Percentiles rank a stretch among this genome's conserved stretches.
These are phyloP conservation scores for Hydrozoanthus tunicans DNA, from an alignment of 64 coral and sea anemone species.

Conservation along the genomic window DNA sequence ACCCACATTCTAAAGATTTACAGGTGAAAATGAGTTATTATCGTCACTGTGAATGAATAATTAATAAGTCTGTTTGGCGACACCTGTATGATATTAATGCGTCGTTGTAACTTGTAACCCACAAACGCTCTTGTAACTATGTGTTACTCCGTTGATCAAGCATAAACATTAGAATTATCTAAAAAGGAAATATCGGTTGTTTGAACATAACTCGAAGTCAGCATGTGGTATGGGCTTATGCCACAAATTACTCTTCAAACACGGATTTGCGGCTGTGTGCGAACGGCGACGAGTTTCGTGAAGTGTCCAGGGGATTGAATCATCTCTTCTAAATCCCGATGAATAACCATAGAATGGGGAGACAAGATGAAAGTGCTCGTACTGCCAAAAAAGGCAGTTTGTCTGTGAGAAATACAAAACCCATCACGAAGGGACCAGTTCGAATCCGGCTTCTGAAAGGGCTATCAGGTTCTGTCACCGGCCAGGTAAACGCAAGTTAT, in stretches of 20 bases:
- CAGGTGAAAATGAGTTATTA: slow-evolving; percentile 70
- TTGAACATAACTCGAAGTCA: not conserved
- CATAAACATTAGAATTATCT: slow-evolving; percentile 28
- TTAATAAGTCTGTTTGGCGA: not conserved
- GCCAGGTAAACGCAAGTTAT: slow-evolving; percentile 55
- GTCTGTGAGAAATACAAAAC: slow-evolving; percentile 76
- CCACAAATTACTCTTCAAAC: slow-evolving; percentile 8
- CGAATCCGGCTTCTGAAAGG: slow-evolving; percentile 81
- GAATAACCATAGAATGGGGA: slow-evolving; percentile 72
- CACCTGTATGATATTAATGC: not conserved
- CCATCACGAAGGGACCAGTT: slow-evolving; percentile 78
- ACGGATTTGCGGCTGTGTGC: not conserved
- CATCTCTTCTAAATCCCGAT: not conserved
- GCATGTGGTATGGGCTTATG: not conserved
- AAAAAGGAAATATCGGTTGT: not conserved
- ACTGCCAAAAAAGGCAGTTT: slow-evolving; percentile 55
- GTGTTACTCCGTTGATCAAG: slow-evolving; percentile 12
- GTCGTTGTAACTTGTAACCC: not conserved
- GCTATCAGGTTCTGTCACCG: slow-evolving; percentile 48
- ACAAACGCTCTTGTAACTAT: slow-evolving; percentile 21
- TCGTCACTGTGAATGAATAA: slow-evolving; percentile 46
- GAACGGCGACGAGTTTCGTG: not conserved
- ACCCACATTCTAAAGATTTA: not conserved
- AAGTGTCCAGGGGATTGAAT: slow-evolving; percentile 5
- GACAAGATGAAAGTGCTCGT: slow-evolving; percentile 44